These are phyloP conservation scores for Crepidodera aurea DNA, from an alignment of 2,888 invertebrate genomes.

Conservation along the genomic window DNA sequence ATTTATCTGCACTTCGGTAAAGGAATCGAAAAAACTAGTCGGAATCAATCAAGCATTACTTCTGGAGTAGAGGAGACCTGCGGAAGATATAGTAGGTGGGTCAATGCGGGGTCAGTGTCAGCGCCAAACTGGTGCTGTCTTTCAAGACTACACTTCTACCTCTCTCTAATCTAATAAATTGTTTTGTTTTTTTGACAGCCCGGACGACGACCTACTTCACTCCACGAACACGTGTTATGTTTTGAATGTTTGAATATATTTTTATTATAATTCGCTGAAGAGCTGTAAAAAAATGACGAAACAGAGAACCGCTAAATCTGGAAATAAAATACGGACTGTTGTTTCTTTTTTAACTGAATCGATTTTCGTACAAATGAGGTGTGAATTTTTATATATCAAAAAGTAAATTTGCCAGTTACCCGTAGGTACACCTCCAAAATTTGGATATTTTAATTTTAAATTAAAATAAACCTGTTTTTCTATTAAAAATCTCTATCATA, in stretches of 20 bases:
- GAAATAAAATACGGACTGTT: too few species aligned
- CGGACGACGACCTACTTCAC: constrained; percentile 1
- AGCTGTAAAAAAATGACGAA: background rate
- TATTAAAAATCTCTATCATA: too few species aligned
- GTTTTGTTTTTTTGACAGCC: constrained; percentile 16
- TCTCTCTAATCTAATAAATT: constrained; percentile 26
- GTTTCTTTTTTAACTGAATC: too few species aligned
- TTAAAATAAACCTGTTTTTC: too few species aligned
- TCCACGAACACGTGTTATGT: background rate
- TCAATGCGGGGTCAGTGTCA: constrained; percentile 58
- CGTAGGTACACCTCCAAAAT: too few species aligned
- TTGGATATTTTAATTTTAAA: too few species aligned
- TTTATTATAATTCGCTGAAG: background rate
- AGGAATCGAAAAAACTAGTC: constrained; percentile 63
- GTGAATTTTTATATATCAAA: too few species aligned
- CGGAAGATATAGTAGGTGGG: constrained; percentile 61
- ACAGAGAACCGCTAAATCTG: too few species aligned
- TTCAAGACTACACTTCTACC: constrained; percentile 25
- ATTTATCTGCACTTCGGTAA: constrained; percentile 63
- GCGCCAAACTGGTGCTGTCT: constrained; percentile 36
- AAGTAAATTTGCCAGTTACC: too few species aligned
- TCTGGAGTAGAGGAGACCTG: constrained; percentile 59
- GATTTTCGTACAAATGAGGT: too few species aligned
- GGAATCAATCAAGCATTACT: constrained; percentile 63
- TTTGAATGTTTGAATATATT: too few species aligned